Conservation (phyloP, 2,797 vertebrate genomes). For the Sparus aurata region DNA sequence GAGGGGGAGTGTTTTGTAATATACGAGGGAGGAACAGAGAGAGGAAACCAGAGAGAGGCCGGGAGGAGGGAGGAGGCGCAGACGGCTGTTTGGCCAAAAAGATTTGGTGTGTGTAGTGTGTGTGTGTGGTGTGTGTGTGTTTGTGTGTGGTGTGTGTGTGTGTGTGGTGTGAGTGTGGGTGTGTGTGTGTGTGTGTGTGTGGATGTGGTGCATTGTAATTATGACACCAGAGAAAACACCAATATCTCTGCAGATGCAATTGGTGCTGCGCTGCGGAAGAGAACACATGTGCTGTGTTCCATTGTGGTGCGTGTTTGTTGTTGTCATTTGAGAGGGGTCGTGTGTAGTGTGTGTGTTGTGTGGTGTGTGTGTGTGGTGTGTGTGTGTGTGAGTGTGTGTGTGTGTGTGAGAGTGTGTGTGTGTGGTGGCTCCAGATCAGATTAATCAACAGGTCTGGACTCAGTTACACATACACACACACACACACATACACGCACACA, state of each 20-base stretch:
- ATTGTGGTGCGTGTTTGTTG: conserved; percentile 43
- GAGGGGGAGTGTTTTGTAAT: conserved; percentile 10
- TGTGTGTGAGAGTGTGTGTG: conserved; percentile 17
- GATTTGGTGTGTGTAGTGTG: too few species aligned
- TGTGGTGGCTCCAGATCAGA: conserved; percentile 25
- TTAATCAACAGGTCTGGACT: conserved; percentile 49
- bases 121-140: too few species aligned
- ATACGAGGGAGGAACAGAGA: conserved; percentile 5
- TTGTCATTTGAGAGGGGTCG: conserved; percentile 42
- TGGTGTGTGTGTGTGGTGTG: not conserved
- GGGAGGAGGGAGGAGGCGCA: too few species aligned
- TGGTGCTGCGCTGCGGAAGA: conserved; percentile 16
- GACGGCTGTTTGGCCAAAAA: too few species aligned
- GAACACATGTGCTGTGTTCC: conserved; percentile 45
- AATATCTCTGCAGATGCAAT: conserved; percentile 36
- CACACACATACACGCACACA: too few species aligned
- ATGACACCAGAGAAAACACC: too few species aligned
- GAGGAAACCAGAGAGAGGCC: conserved; percentile 5
- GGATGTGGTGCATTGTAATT: too few species aligned
- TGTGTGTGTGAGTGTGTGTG: conserved; percentile 9
- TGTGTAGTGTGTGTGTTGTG: conserved; percentile 19
- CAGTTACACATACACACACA: too few species aligned
- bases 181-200: too few species aligned
- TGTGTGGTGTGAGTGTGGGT: too few species aligned
- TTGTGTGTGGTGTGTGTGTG: too few species aligned